Evolutionary conservation across 2,888 invertebrate genomes (phyloP), one percentile per base, ranked within the genome.

Genomic region (Psylliodes chrysocephalus): DNA sequence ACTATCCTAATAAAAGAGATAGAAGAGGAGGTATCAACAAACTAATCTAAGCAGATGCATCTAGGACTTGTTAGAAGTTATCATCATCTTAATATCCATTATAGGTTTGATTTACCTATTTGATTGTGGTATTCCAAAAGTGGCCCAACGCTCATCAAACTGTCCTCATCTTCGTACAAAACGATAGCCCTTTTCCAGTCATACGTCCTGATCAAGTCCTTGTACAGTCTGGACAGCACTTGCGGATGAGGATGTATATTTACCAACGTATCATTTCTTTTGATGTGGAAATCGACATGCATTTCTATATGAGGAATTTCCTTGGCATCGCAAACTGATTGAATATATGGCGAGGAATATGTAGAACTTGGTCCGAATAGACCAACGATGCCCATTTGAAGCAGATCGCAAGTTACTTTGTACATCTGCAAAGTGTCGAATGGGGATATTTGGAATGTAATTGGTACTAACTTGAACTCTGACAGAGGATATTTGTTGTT

Each of bases 211-310:
- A 95, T 88, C 56, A 95, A 83, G 75, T 91, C 89, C 51, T 88
- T 84, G 66, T 90, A 88, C 18, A 89, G 87, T 85, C 88, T 75
- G 60, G 75, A 67, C 46, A 80, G 49, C 5, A 70, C 68, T 92
- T 85, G 15, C 89, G 94, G 93, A 83, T 95, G 91, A 0, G 97
- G 97, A 83, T 94, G 94, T 28, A 97, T 86, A 83, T 95, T 96
- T 75, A 96, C 91, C 63, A 94, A 65, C 17, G 70, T 73, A 18
- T 70, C 67, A 40, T 70, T 75, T 35, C 76, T 60, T 12, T 71
- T 47, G 6, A 71, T 51, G 59, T 71, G 72, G n/a, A 88, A 78
- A 92, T 95, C 76, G 91, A 91, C 81, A 93, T 94, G 70, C 2
- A 72, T 74, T 59, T 78, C 77, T 6, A 78, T 64, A 49, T 78